Base-by-base conservation (phyloP, 2,888 invertebrate genomes). In the Aphrophora alni region DNA sequence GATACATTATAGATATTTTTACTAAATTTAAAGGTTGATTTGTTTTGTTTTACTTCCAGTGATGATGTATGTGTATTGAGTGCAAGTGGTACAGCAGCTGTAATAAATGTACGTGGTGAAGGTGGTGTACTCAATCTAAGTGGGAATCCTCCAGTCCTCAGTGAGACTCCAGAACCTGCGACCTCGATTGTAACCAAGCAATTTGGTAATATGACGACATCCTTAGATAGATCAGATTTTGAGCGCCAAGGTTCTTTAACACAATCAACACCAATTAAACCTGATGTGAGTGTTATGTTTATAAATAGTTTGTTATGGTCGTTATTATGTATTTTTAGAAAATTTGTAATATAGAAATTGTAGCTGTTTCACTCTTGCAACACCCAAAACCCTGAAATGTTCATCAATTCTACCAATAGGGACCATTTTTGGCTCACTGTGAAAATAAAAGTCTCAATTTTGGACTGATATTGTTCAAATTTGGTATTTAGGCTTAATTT, bases 41-140 rank as follows among this genome's bases (percentile, higher is more conserved):
- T 33, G 3, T 59, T 21, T 59, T 71, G 7, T 71, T 7, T 44
- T 75, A 0, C 82, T 88, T 89, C 27, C 87, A 98, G 98, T 85
- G 98, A 98, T 86, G 98, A 98, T 85, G 96, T 98, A 0, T 98
- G 98, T 87, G 95, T 99, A 0, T 88, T 99, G 44, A 98, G 97
- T 75, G 98, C 97, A 0, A 95, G 93, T 25, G 98, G 98, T 0
- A 98, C 98, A 0, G 98, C 98, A 0, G 98, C 97, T 0, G 93
- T 96, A 24, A 95, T 93, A 80, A 92, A 92, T 85, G 90, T 92
- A 86, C 75, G 73, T 59, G 28, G 74, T 8, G 44, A 69, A 17
- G 68, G 24, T 1, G 26, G n/a, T 4, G 21, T 38, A 14, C 28
- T 74, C 17, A 27, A 24, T 28, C 28, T 73, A 7, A 38, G 38